Conservation (phyloP, 1,140 invertebrate species). For the Nasonia longicornis region DNA sequence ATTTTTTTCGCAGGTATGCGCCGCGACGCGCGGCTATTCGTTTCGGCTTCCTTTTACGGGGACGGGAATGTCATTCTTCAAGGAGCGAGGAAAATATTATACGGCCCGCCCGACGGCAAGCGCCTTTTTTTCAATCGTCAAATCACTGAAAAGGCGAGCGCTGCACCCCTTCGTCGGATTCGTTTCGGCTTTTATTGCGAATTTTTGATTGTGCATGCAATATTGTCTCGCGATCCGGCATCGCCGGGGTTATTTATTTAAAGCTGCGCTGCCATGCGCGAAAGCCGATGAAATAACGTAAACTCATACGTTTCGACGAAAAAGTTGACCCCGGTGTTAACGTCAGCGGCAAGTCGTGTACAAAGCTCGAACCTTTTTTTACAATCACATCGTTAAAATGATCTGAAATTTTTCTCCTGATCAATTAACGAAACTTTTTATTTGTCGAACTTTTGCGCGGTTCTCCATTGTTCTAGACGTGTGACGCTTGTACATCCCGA, state of each 20-base stretch:
- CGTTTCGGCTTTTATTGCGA: neutral
- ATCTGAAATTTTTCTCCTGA: slow-evolving; percentile 1
- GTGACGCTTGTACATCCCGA: neutral
- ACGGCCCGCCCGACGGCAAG: neutral
- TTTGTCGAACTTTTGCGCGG: neutral
- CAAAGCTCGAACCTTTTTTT: neutral
- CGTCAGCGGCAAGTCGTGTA: neutral
- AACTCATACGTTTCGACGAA: neutral
- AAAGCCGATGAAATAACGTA: neutral
- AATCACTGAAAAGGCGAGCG: neutral
- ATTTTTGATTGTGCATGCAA: neutral
- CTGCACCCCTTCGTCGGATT: neutral
- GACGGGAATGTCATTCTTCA: slow-evolving; percentile 2
- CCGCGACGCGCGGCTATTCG: slow-evolving; percentile 1
- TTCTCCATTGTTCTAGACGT: neutral
- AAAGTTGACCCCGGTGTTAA: neutral
- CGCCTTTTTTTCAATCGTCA: slow-evolving; percentile 24
- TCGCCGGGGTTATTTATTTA: neutral
- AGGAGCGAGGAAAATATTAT: slow-evolving; percentile 19
- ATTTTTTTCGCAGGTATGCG: slow-evolving; percentile 22
- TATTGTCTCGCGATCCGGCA: neutral
- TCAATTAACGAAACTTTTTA: slow-evolving; percentile 28
- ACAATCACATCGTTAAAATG: slow-evolving; percentile 18
- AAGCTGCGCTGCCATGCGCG: neutral
- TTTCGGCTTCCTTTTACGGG: neutral